Evolutionary conservation across 2,797 vertebrate genomes (phyloP).

Genomic region (Typhlichthys eigenmanni): DNA sequence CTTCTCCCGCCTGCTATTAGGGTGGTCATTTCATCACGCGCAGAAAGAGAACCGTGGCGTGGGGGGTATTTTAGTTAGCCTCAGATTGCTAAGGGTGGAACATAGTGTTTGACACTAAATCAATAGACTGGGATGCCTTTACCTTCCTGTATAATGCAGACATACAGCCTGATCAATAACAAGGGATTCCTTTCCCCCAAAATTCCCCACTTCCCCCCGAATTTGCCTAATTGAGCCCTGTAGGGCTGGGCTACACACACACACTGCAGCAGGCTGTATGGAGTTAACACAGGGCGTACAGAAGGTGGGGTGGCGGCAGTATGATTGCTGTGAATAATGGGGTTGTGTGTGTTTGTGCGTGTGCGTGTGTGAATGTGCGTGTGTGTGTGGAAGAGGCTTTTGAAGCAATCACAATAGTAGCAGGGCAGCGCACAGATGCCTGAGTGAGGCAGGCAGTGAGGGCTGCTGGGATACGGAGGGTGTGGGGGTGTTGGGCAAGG

Average conservation of each 20-base stretch:
- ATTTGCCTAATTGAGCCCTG: constrained; percentile 65
- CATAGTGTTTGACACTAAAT: constrained; percentile 24
- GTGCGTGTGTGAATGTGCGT: constrained; percentile 1
- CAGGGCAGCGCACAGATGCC: constrained; percentile 69
- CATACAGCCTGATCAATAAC: constrained; percentile 44
- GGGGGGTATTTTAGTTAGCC: not conserved
- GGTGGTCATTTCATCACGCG: too few species aligned
- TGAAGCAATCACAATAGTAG: constrained; percentile 76
- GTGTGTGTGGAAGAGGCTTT: constrained; percentile 58
- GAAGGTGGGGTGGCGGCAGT: constrained; percentile 15
- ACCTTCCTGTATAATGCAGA: constrained; percentile 20
- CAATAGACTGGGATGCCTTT: constrained; percentile 24
- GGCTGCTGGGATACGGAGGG: constrained; percentile 54
- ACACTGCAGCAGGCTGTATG: constrained; percentile 53
- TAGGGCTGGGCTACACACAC: constrained; percentile 38
- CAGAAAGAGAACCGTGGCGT: too few species aligned
- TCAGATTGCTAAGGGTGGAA: not conserved
- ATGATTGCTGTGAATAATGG: constrained; percentile 70
- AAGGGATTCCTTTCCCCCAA: constrained; percentile 51
- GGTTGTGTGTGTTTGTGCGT: constrained; percentile 54
- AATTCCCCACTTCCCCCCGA: constrained; percentile 38
- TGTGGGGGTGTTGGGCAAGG: constrained; percentile 7
- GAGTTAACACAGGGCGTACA: constrained; percentile 42
- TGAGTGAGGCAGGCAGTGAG: constrained; percentile 64
- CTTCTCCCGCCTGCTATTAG: too few species aligned